phyloP scores from a whole-genome alignment of 1,140 invertebrate genomes.

The Dendrolimus kikuchii region DNA sequence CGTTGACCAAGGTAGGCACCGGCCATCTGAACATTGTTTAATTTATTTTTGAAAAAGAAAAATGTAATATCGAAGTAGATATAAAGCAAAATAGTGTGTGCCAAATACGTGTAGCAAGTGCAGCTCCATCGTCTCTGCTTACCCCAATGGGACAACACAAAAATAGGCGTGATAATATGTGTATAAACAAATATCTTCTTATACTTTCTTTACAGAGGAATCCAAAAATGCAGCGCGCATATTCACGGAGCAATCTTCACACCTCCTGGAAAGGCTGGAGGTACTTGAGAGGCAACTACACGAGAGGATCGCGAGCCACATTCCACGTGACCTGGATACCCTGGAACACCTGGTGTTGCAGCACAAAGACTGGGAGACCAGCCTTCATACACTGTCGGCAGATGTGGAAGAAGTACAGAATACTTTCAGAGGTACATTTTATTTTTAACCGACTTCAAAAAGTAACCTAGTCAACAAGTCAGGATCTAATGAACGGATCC shows the following conservation, averaged over 20 bases:
- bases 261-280: constrained; percentile 86
- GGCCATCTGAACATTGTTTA: too few relatives aligned
- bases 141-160: too few relatives aligned
- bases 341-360: constrained; percentile 90
- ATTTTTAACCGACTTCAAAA: background rate
- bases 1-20: too few relatives aligned
- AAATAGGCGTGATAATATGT: too few relatives aligned
- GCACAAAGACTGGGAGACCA: constrained; percentile 90
- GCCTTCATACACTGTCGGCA: constrained; percentile 79
- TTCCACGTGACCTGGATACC: constrained; percentile 89
- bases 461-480: too few relatives aligned
- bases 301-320: constrained; percentile 82
- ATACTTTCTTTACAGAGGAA: constrained; percentile 76
- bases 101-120: too few relatives aligned
- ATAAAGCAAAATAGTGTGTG: too few relatives aligned
- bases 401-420: constrained; percentile 88
- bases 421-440: constrained; percentile 78
- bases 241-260: constrained; percentile 88
- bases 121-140: too few relatives aligned
- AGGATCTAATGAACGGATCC: too few relatives aligned
- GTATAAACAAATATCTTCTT: too few relatives aligned
- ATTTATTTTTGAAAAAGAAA: too few relatives aligned
- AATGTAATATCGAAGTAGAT: too few relatives aligned
- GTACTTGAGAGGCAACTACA: constrained; percentile 89
- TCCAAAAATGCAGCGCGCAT: constrained; percentile 89